phyloP scores from a whole-genome alignment of 2,888 invertebrate genomes.

The Cosmia trapezina region DNA sequence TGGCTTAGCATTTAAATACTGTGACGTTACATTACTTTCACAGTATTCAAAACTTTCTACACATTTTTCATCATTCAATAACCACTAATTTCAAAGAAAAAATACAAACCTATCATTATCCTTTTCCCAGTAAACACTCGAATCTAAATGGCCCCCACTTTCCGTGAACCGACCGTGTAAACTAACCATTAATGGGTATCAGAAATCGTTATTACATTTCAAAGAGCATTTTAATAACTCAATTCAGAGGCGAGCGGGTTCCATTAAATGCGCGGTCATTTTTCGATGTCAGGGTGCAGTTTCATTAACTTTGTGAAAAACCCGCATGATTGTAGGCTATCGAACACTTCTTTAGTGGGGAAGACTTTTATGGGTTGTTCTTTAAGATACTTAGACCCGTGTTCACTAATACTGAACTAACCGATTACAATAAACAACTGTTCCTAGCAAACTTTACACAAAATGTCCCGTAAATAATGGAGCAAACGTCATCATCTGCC shows the following conservation, averaged over 20 bases:
- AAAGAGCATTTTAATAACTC: constrained; percentile 81
- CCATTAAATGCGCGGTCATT: constrained; percentile 76
- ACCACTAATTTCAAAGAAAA: constrained; percentile 13
- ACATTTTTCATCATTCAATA: background rate
- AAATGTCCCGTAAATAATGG: too few species aligned
- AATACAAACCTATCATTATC: constrained; percentile 23
- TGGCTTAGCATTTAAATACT: background rate
- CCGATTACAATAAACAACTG: too few species aligned
- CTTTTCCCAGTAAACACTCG: constrained; percentile 33
- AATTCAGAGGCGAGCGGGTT: constrained; percentile 73
- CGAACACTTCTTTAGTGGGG: constrained; percentile 47
- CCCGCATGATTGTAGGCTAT: constrained; percentile 78
- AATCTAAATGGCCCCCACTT: constrained; percentile 45
- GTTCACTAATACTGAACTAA: background rate
- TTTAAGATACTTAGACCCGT: background rate
- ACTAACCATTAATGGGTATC: constrained; percentile 66
- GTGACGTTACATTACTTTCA: background rate
- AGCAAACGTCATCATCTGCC: too few species aligned
- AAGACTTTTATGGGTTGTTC: background rate
- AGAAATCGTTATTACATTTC: constrained; percentile 76
- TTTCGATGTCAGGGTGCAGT: constrained; percentile 74
- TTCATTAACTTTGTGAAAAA: constrained; percentile 77
- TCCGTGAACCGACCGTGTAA: constrained; percentile 57
- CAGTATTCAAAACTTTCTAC: background rate
- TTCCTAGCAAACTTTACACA: too few species aligned